These are phyloP conservation scores for Hypolimnas misippus DNA, from an alignment of 2,888 invertebrate genomes.

Conservation along the genomic window DNA sequence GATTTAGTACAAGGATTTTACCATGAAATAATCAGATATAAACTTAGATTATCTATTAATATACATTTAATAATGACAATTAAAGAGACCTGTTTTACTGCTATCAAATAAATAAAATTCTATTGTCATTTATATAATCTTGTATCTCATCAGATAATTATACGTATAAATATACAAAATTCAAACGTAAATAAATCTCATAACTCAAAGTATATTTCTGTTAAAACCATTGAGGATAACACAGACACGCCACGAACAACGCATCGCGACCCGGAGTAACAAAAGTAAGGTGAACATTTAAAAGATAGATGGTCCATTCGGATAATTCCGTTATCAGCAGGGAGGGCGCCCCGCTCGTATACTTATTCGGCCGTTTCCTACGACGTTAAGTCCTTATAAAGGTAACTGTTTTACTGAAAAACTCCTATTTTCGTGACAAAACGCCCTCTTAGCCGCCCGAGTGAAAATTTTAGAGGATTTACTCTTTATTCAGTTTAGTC, in stretches of 20 bases:
- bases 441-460: conserved; percentile 69
- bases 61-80: no score
- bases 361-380: conserved; percentile 78
- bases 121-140: no score
- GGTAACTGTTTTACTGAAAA: conserved; percentile 78
- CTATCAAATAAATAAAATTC: no score
- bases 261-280: conserved; percentile 59
- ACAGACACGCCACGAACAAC: conserved; percentile 39
- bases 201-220: conserved; percentile 1
- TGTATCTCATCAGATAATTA: no score
- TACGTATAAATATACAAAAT: not conserved
- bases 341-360: conserved; percentile 79
- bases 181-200: no score
- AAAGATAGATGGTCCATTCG: conserved; percentile 87
- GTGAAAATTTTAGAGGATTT: conserved; percentile 59
- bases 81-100: no score
- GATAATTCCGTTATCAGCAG: conserved; percentile 87
- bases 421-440: conserved; percentile 77
- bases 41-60: no score
- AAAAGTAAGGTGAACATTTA: conserved; percentile 85
- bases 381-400: conserved; percentile 80
- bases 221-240: conserved; percentile 33
- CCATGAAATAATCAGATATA: no score
- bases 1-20: no score
- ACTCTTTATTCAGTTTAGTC: conserved; percentile 21